A percentile compares a stretch with the other conserved stretches of the same genome.
These are phyloP conservation scores for Chiridota heheva DNA, from an alignment of 35 echinoderm and acorn worm species.

Conservation along the genomic window DNA sequence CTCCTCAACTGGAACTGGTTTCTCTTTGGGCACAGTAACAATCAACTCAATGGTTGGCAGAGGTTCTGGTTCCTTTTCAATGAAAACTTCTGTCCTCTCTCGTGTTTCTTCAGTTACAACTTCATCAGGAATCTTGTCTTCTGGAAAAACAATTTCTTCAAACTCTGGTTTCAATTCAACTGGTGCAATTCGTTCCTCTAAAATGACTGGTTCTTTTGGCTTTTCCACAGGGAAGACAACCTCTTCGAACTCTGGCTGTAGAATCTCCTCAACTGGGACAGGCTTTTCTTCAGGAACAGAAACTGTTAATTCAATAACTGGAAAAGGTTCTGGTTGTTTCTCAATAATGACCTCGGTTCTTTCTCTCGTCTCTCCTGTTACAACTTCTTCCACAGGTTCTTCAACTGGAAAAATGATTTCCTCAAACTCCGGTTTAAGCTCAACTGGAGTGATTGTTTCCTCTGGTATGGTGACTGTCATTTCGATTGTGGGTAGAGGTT, in stretches of 20 bases:
- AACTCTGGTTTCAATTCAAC: conserved; percentile 34
- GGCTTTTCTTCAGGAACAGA: conserved; percentile 50
- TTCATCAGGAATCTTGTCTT: conserved; percentile 17
- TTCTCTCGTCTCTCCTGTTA: conserved; percentile 47
- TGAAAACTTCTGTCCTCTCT: conserved; percentile 64
- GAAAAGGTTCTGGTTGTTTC: conserved; percentile 51
- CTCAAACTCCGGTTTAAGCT: conserved; percentile 37
- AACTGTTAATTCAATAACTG: conserved; percentile 59
- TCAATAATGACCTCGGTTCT: conserved; percentile 67
- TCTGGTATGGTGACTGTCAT: conserved; percentile 36
- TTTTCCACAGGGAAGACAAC: background rate
- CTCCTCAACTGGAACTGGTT: background rate
- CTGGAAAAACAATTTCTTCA: conserved; percentile 55
- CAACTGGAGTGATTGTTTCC: conserved; percentile 32
- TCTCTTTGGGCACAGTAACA: conserved; percentile 48
- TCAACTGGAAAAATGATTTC: conserved; percentile 58
- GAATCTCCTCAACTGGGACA: conserved; percentile 31
- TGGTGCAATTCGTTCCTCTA: conserved; percentile 10
- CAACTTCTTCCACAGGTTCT: conserved; percentile 13
- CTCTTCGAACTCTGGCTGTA: conserved; percentile 15
- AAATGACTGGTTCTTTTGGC: too few species aligned
- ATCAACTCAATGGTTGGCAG: conserved; percentile 51
- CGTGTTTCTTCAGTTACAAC: conserved; percentile 26
- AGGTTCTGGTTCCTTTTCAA: conserved; percentile 53
- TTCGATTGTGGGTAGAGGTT: conserved; percentile 27